Evolutionary conservation across 2,113 vertebrate genomes (phyloP).

Genomic region (Casuarius casuarius): DNA sequence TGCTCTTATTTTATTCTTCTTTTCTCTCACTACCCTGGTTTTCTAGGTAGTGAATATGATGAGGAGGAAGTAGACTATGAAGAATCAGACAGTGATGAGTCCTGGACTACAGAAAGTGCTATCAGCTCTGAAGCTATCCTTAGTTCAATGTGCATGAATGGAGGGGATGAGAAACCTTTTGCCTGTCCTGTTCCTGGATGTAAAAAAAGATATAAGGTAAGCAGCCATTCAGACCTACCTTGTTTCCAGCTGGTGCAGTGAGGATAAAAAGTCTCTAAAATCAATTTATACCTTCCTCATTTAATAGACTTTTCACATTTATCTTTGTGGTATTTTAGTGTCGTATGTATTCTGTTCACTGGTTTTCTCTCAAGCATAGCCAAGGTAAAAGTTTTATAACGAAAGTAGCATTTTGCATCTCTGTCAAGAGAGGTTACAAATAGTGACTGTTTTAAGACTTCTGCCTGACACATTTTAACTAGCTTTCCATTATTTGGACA

Average conservation of each 20-base stretch:
- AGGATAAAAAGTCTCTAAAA: not conserved
- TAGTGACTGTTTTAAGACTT: not conserved
- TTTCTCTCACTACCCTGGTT: not conserved
- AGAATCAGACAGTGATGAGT: constrained; percentile 98
- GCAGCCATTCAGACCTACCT: not conserved
- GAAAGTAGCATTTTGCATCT: not conserved
- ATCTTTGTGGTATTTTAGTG: not conserved
- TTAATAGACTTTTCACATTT: not conserved
- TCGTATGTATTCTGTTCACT: not conserved
- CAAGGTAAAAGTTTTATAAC: not conserved
- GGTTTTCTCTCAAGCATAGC: not conserved
- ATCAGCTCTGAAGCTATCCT: constrained; percentile 98
- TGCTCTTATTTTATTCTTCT: not conserved
- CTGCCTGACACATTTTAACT: not conserved
- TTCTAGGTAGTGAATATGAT: constrained; percentile 94
- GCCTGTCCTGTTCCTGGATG: constrained; percentile 97
- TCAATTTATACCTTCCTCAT: not conserved
- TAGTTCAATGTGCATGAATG: constrained; percentile 98
- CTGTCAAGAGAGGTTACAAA: not conserved
- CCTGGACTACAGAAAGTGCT: constrained; percentile 98
- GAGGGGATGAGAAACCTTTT: constrained; percentile 97
- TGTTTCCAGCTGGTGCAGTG: not conserved
- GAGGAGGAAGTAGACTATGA: constrained; percentile 97
- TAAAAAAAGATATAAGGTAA: constrained; percentile 98
- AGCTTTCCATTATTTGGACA: not conserved